These are phyloP conservation scores for Papilio polytes DNA, from an alignment of 1,140 invertebrate species.

Conservation along the genomic window DNA sequence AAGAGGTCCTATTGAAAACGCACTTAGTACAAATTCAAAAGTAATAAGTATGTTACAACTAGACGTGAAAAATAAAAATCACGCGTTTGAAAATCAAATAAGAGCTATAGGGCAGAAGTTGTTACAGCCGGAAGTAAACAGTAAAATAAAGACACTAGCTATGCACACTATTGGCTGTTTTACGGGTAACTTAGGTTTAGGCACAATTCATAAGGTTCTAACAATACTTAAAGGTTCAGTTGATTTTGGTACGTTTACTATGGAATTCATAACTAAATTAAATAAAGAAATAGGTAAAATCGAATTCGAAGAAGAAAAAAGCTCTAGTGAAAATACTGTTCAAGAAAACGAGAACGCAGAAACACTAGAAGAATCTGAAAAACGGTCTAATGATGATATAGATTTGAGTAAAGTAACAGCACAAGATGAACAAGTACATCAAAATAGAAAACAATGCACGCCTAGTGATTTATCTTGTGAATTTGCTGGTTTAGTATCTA, in stretches of 20 bases:
- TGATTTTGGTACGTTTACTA: neutral
- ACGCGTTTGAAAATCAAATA: constrained; percentile 24
- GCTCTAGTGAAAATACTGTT: neutral
- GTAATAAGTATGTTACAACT: constrained; percentile 2
- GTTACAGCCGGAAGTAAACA: constrained; percentile 1
- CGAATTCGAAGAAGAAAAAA: neutral
- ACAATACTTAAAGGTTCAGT: constrained; percentile 20
- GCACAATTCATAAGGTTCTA: neutral
- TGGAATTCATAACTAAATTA: neutral
- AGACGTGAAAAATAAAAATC: constrained; percentile 25
- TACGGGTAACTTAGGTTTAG: neutral
- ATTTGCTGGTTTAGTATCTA: constrained; percentile 1
- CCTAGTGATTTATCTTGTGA: neutral
- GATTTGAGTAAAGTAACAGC: neutral
- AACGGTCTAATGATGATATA: neutral
- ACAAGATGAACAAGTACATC: constrained; percentile 7
- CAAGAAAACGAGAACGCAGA: neutral
- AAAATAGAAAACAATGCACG: neutral
- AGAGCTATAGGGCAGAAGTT: constrained; percentile 9
- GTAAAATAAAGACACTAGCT: neutral
- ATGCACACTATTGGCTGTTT: constrained; percentile 2
- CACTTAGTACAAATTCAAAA: constrained; percentile 10
- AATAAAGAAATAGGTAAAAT: neutral
- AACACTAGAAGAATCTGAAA: neutral
- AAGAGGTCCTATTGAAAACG: constrained; percentile 13